Evolutionary conservation across 2,888 invertebrate species (phyloP), one percentile per base, ranked within the genome.

Genomic region (Eurytoma californica): DNA sequence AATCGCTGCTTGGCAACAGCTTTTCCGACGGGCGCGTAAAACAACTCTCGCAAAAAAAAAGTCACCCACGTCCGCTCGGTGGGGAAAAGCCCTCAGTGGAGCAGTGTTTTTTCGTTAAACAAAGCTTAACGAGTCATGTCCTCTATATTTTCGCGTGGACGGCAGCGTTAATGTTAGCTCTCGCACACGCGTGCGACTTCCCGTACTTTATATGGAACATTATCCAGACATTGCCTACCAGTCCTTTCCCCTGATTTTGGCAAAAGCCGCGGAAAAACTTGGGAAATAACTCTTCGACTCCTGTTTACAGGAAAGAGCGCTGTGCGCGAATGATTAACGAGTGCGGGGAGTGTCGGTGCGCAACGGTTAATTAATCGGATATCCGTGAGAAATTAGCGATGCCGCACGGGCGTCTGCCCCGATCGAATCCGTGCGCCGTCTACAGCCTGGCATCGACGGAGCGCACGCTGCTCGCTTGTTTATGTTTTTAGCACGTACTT

Each of bases 351-450:
- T 74, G 65, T 55, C 66, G 72, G 60, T 77, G 77, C 67, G 65
- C 68, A 79, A 72, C 58, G 85, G 88, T 89, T 89, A 89, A 90
- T 90, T 89, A 89, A 89, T 89, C 89, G 89, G 90, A 90, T 90
- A 89, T 87, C 77, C 76, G 77, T 75, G 80, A 75, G 77, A 82
- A 82, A 82, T 82, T 82, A 81, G 81, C 72, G 24, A 76, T 72
- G 81, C 76, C 47, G 47, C 20, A 55, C 13, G 57, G 24, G 74
- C 28, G 9, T 51, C 77, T 57, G 7, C 57, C 20, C 57, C 20
- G 75, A 77, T 79, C 73, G 73, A 79, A 79, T 66, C 39, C 39
- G 39, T 77, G 70, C 28, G 16, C 20, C 24, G 13, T 39, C 18
- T 30, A n/a, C n/a, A 7, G 49, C 55, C 61, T 18, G 51, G 13